Evolutionary conservation across 2,797 vertebrate genomes (phyloP).

Genomic region (Gallinago nigripennis): DNA sequence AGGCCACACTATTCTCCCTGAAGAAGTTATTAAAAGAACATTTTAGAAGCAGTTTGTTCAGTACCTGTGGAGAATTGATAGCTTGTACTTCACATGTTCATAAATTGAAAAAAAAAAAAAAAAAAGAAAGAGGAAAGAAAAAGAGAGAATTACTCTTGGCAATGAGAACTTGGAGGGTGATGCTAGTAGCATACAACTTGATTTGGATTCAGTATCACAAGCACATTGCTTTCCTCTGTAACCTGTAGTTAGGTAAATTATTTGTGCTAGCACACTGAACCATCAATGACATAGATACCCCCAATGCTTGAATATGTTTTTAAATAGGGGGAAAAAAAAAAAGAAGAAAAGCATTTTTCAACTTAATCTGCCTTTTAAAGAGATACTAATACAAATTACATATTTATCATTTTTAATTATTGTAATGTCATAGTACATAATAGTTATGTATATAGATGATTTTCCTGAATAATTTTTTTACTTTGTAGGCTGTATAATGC

Average conservation of each 20-base stretch:
- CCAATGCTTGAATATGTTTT: not conserved
- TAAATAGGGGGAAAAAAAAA: not conserved
- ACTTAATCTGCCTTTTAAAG: not conserved
- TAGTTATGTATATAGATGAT: not conserved
- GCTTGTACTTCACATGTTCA: conserved; percentile 44
- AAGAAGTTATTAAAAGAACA: conserved; percentile 72
- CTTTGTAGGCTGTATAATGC: not conserved
- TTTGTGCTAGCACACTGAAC: not conserved
- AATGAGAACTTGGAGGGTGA: not conserved
- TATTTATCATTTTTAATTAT: not conserved
- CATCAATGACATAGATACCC: not conserved
- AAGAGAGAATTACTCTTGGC: not conserved
- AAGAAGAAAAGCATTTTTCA: not conserved
- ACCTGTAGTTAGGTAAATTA: not conserved
- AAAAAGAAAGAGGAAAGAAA: not conserved
- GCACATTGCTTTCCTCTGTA: not conserved
- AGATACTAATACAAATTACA: not conserved
- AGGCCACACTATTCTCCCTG: conserved; percentile 60
- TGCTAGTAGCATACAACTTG: not conserved
- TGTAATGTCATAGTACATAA: not conserved
- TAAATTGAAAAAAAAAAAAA: not conserved
- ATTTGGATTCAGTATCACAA: not conserved
- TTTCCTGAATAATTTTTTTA: not conserved
- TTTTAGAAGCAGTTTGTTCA: conserved; percentile 64
- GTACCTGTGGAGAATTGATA: conserved; percentile 63